These are phyloP conservation scores for Cyanistes caeruleus DNA, from an alignment of 2,113 vertebrate genomes.

Conservation along the genomic window DNA sequence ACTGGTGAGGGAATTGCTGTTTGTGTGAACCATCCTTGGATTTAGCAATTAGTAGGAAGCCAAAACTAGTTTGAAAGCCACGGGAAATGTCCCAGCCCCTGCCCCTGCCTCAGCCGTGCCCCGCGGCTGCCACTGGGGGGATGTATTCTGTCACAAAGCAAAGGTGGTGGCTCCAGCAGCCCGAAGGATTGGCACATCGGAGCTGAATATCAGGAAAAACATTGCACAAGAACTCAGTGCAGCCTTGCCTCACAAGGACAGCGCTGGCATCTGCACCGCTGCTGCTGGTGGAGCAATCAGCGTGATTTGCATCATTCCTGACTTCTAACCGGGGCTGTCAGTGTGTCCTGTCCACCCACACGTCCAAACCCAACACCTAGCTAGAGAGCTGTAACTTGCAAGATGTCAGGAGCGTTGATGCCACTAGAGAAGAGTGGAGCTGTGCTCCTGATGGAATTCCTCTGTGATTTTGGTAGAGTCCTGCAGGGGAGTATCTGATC, in stretches of 20 bases:
- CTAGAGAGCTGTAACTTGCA: neutral
- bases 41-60: neutral
- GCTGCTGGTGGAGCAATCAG: neutral
- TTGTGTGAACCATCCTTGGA: neutral
- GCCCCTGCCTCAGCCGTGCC: neutral
- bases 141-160: neutral
- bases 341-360: neutral
- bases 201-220: neutral
- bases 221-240: neutral
- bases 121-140: neutral
- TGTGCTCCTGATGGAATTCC: neutral
- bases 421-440: neutral
- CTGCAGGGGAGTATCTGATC: slow-evolving; percentile 65
- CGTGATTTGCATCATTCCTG: neutral
- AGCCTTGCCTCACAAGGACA: neutral
- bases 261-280: neutral
- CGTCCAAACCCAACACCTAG: rapidly evolving
- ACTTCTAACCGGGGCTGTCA: neutral
- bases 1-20: slow-evolving; percentile 64
- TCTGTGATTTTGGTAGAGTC: slow-evolving; percentile 69
- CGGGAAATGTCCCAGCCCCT: neutral
- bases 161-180: neutral
- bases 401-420: neutral
- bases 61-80: neutral
- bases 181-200: neutral